Conservation (phyloP, 1,140 invertebrate genomes). For the Diabrotica virgifera region DNA sequence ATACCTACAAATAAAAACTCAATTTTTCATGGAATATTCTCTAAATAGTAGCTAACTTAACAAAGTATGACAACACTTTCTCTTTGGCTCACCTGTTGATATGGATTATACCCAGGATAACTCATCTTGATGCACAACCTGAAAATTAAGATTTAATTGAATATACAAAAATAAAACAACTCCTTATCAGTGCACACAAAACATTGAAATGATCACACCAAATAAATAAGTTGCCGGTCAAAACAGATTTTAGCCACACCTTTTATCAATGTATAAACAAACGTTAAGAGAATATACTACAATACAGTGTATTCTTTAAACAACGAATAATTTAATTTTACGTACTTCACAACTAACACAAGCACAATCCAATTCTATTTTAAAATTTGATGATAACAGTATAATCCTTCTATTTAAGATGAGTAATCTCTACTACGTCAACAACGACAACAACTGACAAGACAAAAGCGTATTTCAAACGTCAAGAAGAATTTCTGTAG, state of each 20-base stretch:
- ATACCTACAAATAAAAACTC: no score
- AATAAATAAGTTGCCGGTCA: constrained; percentile 3
- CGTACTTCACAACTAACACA: no score
- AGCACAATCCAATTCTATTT: no score
- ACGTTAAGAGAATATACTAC: no score
- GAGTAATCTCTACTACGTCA: neutral
- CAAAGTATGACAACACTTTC: neutral
- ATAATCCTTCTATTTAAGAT: neutral
- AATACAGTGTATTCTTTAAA: no score
- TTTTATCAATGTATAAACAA: neutral
- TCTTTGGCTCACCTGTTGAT: constrained; percentile 35
- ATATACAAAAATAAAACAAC: neutral
- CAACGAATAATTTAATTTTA: no score
- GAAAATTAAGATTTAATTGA: neutral
- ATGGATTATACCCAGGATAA: constrained; percentile 31
- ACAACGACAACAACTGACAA: neutral
- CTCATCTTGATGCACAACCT: constrained; percentile 21
- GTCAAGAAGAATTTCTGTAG: no score
- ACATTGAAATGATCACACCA: neutral
- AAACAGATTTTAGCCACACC: neutral
- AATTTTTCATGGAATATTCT: no score
- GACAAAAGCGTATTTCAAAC: neutral
- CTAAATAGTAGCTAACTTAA: no score
- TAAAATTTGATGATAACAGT: no score
- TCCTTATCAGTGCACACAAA: neutral